A percentile compares a stretch with the other conserved stretches of the same genome.
Evolutionary conservation across 2,888 invertebrate species (phyloP).

Genomic region (Tachystola acroxantha): DNA sequence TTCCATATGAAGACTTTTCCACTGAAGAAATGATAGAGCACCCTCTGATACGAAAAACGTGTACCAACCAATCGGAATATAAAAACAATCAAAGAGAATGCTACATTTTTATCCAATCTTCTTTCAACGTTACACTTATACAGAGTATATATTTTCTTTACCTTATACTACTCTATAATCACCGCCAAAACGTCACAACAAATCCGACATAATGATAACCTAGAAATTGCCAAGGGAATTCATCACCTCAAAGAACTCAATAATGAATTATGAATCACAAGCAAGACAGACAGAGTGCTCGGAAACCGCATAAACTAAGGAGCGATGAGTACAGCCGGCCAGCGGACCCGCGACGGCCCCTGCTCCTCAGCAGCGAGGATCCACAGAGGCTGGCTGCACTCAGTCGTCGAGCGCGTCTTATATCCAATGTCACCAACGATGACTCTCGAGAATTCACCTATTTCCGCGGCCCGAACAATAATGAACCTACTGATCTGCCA

Average conservation of each 20-base stretch:
- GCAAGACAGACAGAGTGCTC: neutral
- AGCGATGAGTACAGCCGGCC: neutral
- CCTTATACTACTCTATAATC: too few species aligned
- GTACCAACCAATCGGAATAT: too few species aligned
- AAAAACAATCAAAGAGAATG: too few species aligned
- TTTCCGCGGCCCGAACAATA: slow-evolving; percentile 31
- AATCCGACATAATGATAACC: slow-evolving; percentile 6
- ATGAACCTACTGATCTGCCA: slow-evolving; percentile 23
- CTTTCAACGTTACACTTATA: too few species aligned
- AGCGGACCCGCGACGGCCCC: neutral
- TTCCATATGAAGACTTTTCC: too few species aligned
- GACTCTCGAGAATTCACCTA: slow-evolving; percentile 28
- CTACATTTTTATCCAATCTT: too few species aligned
- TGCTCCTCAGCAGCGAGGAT: slow-evolving; percentile 19
- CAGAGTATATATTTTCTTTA: too few species aligned
- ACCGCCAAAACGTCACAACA: too few species aligned
- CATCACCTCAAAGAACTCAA: neutral
- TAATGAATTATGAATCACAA: neutral
- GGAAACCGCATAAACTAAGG: too few species aligned
- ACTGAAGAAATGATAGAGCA: too few species aligned
- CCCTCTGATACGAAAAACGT: too few species aligned
- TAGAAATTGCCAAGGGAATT: slow-evolving; percentile 1
- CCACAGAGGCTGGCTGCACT: slow-evolving; percentile 19
- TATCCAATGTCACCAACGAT: slow-evolving; percentile 21
- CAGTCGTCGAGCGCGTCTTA: slow-evolving; percentile 24